These are phyloP conservation scores for Drosophila varians DNA, from an alignment of 1,140 invertebrate genomes.

Conservation along the genomic window DNA sequence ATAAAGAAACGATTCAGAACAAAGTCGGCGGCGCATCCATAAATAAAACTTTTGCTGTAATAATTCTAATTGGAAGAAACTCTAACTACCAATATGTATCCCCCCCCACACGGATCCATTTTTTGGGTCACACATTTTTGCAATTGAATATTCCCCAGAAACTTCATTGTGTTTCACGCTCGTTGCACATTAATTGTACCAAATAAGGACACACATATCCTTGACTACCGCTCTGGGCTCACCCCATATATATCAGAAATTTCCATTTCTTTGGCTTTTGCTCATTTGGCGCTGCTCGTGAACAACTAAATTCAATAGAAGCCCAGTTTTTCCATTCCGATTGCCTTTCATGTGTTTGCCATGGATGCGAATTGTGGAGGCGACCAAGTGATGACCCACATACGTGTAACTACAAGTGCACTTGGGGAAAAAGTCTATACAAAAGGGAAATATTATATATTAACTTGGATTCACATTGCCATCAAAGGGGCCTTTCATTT, in stretches of 20 bases:
- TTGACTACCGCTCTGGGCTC: constrained; percentile 56
- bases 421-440: constrained; percentile 5
- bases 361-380: constrained; percentile 33
- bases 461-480: no score
- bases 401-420: constrained; percentile 18
- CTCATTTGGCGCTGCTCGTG: constrained; percentile 49
- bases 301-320: constrained; percentile 56
- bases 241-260: constrained; percentile 56
- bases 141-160: constrained; percentile 39
- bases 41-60: constrained; percentile 74
- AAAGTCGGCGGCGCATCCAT: constrained; percentile 25
- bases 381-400: constrained; percentile 31
- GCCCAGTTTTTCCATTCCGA: constrained; percentile 43
- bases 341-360: constrained; percentile 40
- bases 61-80: constrained; percentile 71
- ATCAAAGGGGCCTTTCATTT: no score
- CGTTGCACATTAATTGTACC: constrained; percentile 75
- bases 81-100: constrained; percentile 52
- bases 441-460: background rate
- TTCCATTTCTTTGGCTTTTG: constrained; percentile 58
- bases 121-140: constrained; percentile 62
- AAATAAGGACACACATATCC: constrained; percentile 65
- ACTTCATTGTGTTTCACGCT: constrained; percentile 69
- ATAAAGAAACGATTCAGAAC: constrained; percentile 73
- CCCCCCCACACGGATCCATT: no score